Evolutionary conservation across 2,113 vertebrate species (phyloP), one percentile per base, ranked within the genome.

Genomic region (Mesitornis unicolor): DNA sequence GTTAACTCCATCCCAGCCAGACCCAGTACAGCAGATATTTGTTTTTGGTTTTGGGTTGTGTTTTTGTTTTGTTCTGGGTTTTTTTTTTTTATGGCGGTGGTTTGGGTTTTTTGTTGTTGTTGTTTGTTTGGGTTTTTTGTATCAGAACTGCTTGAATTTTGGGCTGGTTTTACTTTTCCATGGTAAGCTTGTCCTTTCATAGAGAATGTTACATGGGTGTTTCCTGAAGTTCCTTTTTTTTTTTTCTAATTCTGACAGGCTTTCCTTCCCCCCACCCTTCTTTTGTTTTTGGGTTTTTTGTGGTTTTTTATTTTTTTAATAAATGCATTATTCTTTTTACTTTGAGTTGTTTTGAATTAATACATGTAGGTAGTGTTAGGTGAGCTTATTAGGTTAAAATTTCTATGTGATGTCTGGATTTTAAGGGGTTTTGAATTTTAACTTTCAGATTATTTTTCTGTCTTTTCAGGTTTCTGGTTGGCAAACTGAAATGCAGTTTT

Each of bases 401-500:
- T 86, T 86, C 36, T 36, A 57, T 60, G 45, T 61, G 54, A 38
- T 87, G n/a, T n/a, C 45, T 87, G 53, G 33, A 69, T 87, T 87
- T 84, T 70, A 79, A 68, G 54, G 33, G 84, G 28, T 29, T 68
- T 53, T 56, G 35, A n/a, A 68, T 57, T 59, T 59, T 78, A 79
- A 69, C 38, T 88, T 84, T 47, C 42, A 80, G 54, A 45, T 56
- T 47, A 31, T 68, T 88, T 81, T 57, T 77, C 64, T 91, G 26
- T 91, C 38, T 78, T 88, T 94, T 88, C 73, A 94, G 84, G 57
- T 88, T 80, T 94, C 89, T 91, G 89, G 93, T 91, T 89, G 93
- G 74, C 93, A 94, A 79, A 88, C 93, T 91, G 84, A 94, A 94
- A 94, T 94, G 89, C 84, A 80, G 50, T 84, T 91, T 94, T 94